A percentile compares a stretch with the other conserved stretches of the same genome.
These are phyloP conservation scores for Mechanitis messenoides DNA, from an alignment of 2,888 invertebrate genomes.

Conservation along the genomic window DNA sequence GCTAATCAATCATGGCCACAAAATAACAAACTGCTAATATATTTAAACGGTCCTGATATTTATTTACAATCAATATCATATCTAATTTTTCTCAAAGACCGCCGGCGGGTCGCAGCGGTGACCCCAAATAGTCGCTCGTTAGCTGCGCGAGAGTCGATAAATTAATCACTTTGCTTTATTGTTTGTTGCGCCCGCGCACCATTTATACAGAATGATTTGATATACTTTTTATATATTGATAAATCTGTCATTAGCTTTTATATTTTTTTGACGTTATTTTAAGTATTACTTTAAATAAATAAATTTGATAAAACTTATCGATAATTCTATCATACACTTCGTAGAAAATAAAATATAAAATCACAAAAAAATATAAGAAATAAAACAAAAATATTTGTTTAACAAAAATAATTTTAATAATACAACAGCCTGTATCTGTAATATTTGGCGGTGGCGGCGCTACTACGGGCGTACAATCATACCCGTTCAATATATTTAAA, in stretches of 20 bases:
- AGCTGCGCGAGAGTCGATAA: constrained; percentile 54
- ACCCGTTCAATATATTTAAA: constrained; percentile 66
- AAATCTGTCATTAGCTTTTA: background rate
- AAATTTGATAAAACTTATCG: too few species aligned
- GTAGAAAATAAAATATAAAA: too few species aligned
- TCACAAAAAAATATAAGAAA: too few species aligned
- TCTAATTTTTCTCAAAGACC: constrained; percentile 37
- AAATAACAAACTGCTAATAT: constrained; percentile 5
- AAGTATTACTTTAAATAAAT: too few species aligned
- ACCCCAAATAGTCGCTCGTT: constrained; percentile 68
- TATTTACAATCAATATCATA: constrained; percentile 5
- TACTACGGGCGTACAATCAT: constrained; percentile 57
- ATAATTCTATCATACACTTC: too few species aligned
- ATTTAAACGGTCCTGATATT: constrained; percentile 3
- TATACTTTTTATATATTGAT: constrained; percentile 10
- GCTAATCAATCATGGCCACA: background rate
- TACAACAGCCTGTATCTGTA: constrained; percentile 40
- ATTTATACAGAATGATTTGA: constrained; percentile 45
- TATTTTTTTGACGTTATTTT: too few species aligned
- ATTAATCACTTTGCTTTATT: constrained; percentile 72
- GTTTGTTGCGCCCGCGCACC: constrained; percentile 49
- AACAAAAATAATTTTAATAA: background rate
- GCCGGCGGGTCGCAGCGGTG: constrained; percentile 34
- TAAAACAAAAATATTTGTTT: background rate
- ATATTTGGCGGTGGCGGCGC: constrained; percentile 47